These are phyloP conservation scores for Lates japonicus DNA, from an alignment of 2,797 vertebrate genomes.

Conservation along the genomic window DNA sequence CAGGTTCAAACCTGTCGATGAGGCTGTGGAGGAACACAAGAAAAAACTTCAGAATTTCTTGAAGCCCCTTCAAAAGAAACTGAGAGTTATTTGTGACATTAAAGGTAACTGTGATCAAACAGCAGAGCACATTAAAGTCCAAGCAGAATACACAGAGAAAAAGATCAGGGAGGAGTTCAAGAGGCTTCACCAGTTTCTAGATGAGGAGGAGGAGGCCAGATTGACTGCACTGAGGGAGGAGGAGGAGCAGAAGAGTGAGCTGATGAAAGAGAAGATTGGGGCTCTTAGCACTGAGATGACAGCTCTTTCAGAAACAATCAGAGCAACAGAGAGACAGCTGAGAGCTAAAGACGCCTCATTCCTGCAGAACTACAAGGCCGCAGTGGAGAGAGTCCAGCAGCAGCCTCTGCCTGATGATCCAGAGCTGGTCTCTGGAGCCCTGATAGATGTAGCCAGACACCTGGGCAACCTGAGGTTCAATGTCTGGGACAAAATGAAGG, in stretches of 20 bases:
- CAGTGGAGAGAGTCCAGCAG: slow-evolving; percentile 5
- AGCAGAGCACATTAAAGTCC: slow-evolving; percentile 11
- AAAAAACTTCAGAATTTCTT: slow-evolving; percentile 2
- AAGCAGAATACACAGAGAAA: not conserved
- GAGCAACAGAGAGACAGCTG: slow-evolving; percentile 4
- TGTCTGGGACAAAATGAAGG: too few relatives aligned
- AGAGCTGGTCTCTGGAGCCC: slow-evolving; percentile 7
- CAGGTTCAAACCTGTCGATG: slow-evolving; percentile 1
- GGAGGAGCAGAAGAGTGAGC: too few relatives aligned
- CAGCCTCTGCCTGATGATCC: slow-evolving; percentile 11
- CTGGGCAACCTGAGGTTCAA: not conserved
- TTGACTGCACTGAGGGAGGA: too few relatives aligned
- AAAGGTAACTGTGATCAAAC: too few relatives aligned
- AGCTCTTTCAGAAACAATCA: too few relatives aligned
- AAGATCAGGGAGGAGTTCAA: slow-evolving; percentile 26
- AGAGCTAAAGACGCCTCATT: slow-evolving; percentile 16
- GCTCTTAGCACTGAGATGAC: too few relatives aligned
- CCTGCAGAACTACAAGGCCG: slow-evolving; percentile 15
- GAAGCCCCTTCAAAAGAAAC: slow-evolving; percentile 15
- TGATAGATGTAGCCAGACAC: slow-evolving; percentile 31
- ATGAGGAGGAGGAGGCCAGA: slow-evolving; percentile 1
- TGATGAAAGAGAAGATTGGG: too few relatives aligned
- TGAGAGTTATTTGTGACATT: slow-evolving; percentile 1
- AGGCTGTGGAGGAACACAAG: slow-evolving; percentile 20
- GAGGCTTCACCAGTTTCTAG: slow-evolving; percentile 30